Evolutionary conservation across 1,140 invertebrate species (phyloP), one percentile per base, ranked within the genome.

Genomic region (Zophobas morio): DNA sequence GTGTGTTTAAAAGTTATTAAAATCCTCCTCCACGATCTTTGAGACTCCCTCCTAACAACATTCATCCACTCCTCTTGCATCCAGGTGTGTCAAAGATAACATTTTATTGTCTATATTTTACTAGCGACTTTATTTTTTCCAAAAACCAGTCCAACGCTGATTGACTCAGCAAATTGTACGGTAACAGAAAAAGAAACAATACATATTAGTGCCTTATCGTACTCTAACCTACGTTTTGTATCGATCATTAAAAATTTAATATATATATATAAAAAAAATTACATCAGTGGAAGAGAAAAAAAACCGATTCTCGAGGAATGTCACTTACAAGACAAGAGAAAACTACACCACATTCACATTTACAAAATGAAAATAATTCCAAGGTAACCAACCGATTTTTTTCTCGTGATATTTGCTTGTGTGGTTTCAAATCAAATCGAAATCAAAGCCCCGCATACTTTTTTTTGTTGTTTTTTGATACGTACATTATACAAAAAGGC

Each of bases 21-120:
- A 46, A 71, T 74, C 71, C 77, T 73, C 71, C 49, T 54, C 72
- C 49, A 49, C 35, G 71, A 66, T 74, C 72, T 71, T 73, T 53
- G 40, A 74, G 49, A 70, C 72, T 73, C 77, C 60, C 60, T 49
- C 63, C 34, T 51, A 70, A 73, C n/a, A 74, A 74, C 49, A 42
- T 74, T 74, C 77, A 74, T 74, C 72, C 77, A 63, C 71, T 78
- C 77, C 77, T 78, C 77, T 78, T 78, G 72, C 37, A 75, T 74
- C 71, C 77, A 51, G 70, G 71, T 78, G 54, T 78, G 73, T 66
- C 73, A 75, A 78, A 57, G 53, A 51, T 74, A 70, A 73, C 72
- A 60, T 66, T 76, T 70, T 70, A 76, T 51, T 66, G 60, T 66
- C 60, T 66, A 66, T 60, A 35, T 40, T 66, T 76, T 76, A 70